Percentiles rank a stretch among this genome's conserved stretches.
Conservation (phyloP, 2,797 vertebrate genomes). For the Rhynchonycteris naso region DNA sequence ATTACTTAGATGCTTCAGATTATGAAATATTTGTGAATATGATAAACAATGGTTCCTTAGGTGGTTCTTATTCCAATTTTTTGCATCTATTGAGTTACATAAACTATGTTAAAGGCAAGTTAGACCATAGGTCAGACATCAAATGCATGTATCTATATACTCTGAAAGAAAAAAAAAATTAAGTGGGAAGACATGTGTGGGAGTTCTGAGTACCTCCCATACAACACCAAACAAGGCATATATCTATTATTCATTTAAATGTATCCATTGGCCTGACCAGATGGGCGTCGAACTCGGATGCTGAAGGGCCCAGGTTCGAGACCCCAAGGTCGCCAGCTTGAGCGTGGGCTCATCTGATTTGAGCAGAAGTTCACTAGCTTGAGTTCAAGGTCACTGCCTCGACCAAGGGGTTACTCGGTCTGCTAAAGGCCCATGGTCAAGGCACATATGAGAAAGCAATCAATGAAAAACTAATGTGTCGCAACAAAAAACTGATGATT, state of each 20-base stretch:
- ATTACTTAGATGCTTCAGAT: background rate
- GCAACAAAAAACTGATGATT: too few relatives aligned
- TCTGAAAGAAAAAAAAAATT: background rate
- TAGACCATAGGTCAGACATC: background rate
- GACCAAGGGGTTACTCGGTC: too few relatives aligned
- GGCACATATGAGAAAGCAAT: too few relatives aligned
- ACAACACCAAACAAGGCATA: background rate
- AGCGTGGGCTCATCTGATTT: too few relatives aligned
- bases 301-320: too few relatives aligned
- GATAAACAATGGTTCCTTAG: background rate
- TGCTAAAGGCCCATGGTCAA: too few relatives aligned
- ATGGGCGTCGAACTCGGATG: too few relatives aligned
- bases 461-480: too few relatives aligned
- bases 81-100: background rate
- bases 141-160: background rate
- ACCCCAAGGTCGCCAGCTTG: too few relatives aligned
- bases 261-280: background rate
- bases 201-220: background rate
- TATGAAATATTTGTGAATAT: slow-evolving; percentile 40
- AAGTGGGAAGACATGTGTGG: background rate
- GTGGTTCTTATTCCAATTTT: background rate
- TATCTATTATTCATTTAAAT: background rate
- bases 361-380: too few relatives aligned
- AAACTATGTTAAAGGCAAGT: slow-evolving; percentile 20
- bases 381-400: too few relatives aligned